A percentile compares a stretch with the other conserved stretches of the same genome.
These are phyloP conservation scores for Phylloscopus trochilus DNA, from an alignment of 2,113 vertebrate species.

Conservation along the genomic window DNA sequence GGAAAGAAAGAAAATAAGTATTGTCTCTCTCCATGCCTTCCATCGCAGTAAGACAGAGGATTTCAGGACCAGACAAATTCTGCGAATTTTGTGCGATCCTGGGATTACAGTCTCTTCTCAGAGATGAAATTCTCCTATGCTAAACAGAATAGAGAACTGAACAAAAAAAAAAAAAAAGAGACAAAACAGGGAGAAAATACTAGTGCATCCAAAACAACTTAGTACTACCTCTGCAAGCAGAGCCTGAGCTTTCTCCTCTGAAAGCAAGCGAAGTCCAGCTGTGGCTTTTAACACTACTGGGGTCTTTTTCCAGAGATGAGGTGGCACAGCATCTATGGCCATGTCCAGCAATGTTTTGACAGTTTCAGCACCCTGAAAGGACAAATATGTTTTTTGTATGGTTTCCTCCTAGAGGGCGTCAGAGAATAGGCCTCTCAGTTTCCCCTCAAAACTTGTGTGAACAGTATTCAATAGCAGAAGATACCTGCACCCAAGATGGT, in stretches of 20 bases:
- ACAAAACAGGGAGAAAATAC: background rate
- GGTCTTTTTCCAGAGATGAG: slow-evolving; percentile 87
- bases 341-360: slow-evolving; percentile 85
- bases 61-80: background rate
- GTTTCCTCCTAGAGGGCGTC: background rate
- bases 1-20: background rate
- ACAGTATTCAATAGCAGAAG: background rate
- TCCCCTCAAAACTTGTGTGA: background rate
- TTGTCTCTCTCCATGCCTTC: background rate
- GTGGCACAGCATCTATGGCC: slow-evolving; percentile 88
- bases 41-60: background rate
- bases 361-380: slow-evolving; percentile 84
- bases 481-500: background rate
- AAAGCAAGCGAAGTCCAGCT: slow-evolving; percentile 89
- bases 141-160: background rate
- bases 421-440: background rate
- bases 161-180: background rate
- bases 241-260: slow-evolving; percentile 85
- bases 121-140: background rate
- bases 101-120: background rate
- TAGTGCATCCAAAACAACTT: background rate
- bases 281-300: slow-evolving; percentile 96
- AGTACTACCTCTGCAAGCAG: slow-evolving; percentile 85
- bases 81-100: background rate
- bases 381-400: background rate